Evolutionary conservation across 2,797 vertebrate species (phyloP).

Genomic region (Oceanodroma leucorhoa): DNA sequence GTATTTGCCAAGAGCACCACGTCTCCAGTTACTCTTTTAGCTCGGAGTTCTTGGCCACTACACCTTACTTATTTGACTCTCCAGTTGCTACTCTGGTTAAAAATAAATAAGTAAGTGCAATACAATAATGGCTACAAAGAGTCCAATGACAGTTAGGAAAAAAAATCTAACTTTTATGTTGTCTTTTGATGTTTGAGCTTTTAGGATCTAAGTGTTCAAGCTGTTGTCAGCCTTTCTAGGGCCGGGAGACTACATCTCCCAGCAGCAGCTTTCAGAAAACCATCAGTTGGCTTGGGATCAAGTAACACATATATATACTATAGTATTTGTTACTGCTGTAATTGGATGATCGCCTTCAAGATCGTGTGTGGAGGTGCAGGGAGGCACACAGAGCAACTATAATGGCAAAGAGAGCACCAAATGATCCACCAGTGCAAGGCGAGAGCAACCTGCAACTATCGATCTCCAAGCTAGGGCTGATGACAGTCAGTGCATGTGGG

Average conservation of each 20-base stretch:
- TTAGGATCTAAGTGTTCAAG: background rate
- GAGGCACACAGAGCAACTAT: background rate
- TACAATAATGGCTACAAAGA: background rate
- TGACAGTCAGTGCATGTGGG: background rate
- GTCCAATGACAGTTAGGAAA: background rate
- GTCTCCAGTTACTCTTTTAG: background rate
- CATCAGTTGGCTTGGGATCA: background rate
- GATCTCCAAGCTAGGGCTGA: background rate
- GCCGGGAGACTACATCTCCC: background rate
- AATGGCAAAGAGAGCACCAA: background rate
- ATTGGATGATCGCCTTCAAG: background rate
- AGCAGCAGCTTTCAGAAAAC: background rate
- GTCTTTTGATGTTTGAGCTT: background rate
- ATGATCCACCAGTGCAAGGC: background rate
- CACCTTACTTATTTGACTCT: background rate
- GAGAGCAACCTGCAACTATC: background rate
- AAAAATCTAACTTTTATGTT: background rate
- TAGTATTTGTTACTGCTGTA: background rate
- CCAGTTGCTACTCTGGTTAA: background rate
- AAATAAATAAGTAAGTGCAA: background rate
- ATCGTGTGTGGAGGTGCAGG: background rate
- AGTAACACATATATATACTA: background rate
- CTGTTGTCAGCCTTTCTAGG: background rate
- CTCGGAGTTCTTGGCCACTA: background rate
- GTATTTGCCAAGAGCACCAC: background rate